A percentile compares a stretch with the other conserved stretches of the same genome.
Evolutionary conservation across 2,888 invertebrate species (phyloP).

Genomic region (Acanthosepion lycidas): DNA sequence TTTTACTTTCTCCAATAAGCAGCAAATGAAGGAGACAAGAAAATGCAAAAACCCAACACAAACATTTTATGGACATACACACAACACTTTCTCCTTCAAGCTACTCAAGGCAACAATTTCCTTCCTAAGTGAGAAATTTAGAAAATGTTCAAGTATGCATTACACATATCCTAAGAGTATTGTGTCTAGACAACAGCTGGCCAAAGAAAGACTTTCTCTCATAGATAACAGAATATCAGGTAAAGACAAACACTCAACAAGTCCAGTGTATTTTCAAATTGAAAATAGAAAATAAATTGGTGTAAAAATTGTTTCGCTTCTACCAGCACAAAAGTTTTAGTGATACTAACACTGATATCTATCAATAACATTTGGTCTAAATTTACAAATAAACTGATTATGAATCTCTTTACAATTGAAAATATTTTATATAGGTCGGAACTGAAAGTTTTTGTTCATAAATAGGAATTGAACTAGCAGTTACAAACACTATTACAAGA

Average conservation of each 20-base stretch:
- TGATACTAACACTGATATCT: too few species aligned
- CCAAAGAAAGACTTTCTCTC: neutral
- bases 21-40: neutral
- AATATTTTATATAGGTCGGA: too few species aligned
- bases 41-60: neutral
- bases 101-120: slow-evolving; percentile 5
- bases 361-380: too few species aligned
- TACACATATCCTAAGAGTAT: slow-evolving; percentile 8
- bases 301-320: too few species aligned
- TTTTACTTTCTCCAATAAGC: neutral
- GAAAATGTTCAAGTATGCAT: slow-evolving; percentile 20
- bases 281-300: neutral
- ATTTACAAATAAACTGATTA: too few species aligned
- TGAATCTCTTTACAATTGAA: too few species aligned
- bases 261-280: neutral
- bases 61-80: neutral
- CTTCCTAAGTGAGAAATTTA: slow-evolving; percentile 8
- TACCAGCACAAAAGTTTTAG: too few species aligned
- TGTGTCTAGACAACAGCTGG: neutral
- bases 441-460: too few species aligned
- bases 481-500: too few species aligned
- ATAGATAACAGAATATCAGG: neutral
- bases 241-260: neutral
- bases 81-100: neutral
- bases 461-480: too few species aligned